Evolutionary conservation across 2,113 vertebrate species (phyloP).

Genomic region (Cephalopholis sonnerati): DNA sequence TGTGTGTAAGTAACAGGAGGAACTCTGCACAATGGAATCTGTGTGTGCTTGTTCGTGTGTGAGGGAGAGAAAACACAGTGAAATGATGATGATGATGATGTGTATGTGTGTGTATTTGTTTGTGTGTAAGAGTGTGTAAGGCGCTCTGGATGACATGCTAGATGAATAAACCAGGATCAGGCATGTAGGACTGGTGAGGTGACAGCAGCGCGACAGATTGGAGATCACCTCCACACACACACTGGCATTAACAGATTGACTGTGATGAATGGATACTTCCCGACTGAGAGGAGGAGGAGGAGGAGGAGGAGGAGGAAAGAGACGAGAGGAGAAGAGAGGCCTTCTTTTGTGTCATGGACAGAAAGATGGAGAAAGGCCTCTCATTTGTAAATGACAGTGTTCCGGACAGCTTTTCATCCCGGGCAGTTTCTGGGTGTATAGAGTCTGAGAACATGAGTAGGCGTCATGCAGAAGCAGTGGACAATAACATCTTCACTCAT

Average conservation of each 20-base stretch:
- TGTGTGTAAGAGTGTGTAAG: slow-evolving; percentile 24
- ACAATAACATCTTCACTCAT: slow-evolving; percentile 45
- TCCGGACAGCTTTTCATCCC: slow-evolving; percentile 68
- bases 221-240: slow-evolving; percentile 67
- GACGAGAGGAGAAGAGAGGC: slow-evolving; percentile 26
- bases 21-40: slow-evolving; percentile 37
- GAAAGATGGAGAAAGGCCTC: slow-evolving; percentile 47
- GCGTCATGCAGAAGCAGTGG: slow-evolving; percentile 3
- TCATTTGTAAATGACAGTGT: slow-evolving; percentile 73
- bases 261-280: slow-evolving; percentile 74
- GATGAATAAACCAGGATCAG: slow-evolving; percentile 54
- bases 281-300: slow-evolving; percentile 29
- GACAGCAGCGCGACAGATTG: slow-evolving; percentile 58
- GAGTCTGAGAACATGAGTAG: slow-evolving; percentile 36
- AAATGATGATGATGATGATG: slow-evolving; percentile 9
- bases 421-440: slow-evolving; percentile 28
- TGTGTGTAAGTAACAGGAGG: slow-evolving; percentile 31
- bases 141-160: not conserved
- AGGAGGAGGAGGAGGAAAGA: slow-evolving; percentile 14
- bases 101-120: not conserved
- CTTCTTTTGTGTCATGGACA: slow-evolving; percentile 49
- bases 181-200: slow-evolving; percentile 50
- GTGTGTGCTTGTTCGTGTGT: slow-evolving; percentile 22
- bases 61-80: slow-evolving; percentile 2
- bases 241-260: slow-evolving; percentile 72